These are phyloP conservation scores for Diachrysia chrysitis DNA, from an alignment of 2,888 invertebrate species.

Conservation along the genomic window DNA sequence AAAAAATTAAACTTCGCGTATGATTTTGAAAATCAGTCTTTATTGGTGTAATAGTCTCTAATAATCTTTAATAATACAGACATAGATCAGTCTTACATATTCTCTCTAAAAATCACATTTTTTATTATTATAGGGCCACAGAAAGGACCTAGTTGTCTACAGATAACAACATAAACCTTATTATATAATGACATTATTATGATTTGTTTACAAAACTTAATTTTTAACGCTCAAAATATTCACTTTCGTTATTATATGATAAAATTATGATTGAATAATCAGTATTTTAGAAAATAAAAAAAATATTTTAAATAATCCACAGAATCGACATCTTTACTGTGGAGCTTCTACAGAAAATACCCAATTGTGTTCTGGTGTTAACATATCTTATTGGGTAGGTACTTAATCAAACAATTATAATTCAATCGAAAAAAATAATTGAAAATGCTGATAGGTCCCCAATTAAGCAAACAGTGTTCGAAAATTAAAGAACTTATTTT, in stretches of 20 bases:
- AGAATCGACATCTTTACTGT: too few species aligned
- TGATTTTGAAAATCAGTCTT: conserved; percentile 4
- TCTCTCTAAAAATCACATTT: conserved; percentile 7
- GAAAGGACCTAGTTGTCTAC: conserved; percentile 8
- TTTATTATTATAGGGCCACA: conserved; percentile 8
- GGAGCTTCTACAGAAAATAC: too few species aligned
- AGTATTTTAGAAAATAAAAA: conserved; percentile 2
- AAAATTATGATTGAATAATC: conserved; percentile 1
- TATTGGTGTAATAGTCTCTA: conserved; percentile 1
- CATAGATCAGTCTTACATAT: conserved; percentile 12
- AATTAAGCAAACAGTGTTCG: too few species aligned
- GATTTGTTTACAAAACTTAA: conserved; percentile 8
- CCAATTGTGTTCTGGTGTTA: too few species aligned
- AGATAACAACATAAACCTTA: conserved; percentile 10
- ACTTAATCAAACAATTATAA: too few species aligned
- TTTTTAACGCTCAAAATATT: neutral
- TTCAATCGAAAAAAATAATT: too few species aligned
- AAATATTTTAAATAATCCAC: neutral
- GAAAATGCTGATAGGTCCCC: too few species aligned
- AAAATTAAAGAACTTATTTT: neutral
- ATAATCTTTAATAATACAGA: conserved; percentile 4
- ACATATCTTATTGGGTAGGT: too few species aligned
- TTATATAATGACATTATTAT: conserved; percentile 3
- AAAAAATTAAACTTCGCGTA: neutral
- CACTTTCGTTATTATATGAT: neutral